Base-by-base conservation (phyloP, 1,140 invertebrate species). In the Polypedilum vanderplanki region DNA sequence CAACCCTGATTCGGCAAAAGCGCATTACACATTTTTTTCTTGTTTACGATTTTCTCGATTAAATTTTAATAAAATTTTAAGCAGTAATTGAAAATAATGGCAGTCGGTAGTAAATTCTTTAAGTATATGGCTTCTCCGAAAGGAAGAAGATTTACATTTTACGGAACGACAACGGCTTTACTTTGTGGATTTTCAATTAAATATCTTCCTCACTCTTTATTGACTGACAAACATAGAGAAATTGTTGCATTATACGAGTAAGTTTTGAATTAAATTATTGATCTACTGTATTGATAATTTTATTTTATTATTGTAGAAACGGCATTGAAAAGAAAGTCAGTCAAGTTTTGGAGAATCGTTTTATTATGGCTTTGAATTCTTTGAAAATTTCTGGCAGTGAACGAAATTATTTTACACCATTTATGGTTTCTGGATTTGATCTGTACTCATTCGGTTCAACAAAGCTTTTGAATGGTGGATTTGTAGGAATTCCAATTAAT, bases 391-490 rank as follows among this genome's bases (percentile, higher is more conserved):
- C 78, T 3, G 77, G 80, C 1, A 75, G 80, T 7, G 74, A 83
- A 1, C 82, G 78, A n/a, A 78, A 80, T 41, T 73, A 81, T 10
- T 80, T 87, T 67, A 81, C 85, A 70, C 85, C 88, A 1, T 92
- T 91, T 76, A 85, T 84, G 15, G 85, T 87, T 4, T 85, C 83
- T 79, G 90, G 89, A n/a, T 87, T 89, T 77, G 87, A 91, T 80
- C 73, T 87, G 0, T 86, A 87, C 77, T 83, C 86, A 78, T 84
- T 84, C 4, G 90, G 83, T 12, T 79, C 79, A 4, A 80, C 78
- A 2, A 79, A 79, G 40, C 78, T 78, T 17, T 77, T 78, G n/a
- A 84, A 78, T 77, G 90, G 90, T 12, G 84, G 82, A 3, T 81
- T 86, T 40, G 78, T 92, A 74, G 91, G 91, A 5, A 81, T 92